These are phyloP conservation scores for Schizopygopsis malacanthus DNA, from an alignment of 2,797 vertebrate species.

Conservation along the genomic window DNA sequence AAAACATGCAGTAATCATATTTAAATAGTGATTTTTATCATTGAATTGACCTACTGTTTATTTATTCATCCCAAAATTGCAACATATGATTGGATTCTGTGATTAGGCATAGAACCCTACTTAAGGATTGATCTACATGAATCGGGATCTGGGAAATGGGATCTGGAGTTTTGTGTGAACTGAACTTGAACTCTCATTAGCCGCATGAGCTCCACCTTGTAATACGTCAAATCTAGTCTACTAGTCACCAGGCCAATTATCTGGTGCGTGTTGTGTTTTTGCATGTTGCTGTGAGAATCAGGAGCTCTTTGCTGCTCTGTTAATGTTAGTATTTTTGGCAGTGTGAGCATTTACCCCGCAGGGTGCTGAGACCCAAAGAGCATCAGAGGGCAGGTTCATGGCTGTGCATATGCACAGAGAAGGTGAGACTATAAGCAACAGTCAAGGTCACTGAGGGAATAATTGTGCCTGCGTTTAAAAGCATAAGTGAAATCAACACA, in stretches of 20 bases:
- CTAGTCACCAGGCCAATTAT: background rate
- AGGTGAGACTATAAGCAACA: slow-evolving; percentile 6
- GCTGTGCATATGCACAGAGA: slow-evolving; percentile 44
- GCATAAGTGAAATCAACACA: background rate
- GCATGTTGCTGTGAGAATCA: slow-evolving; percentile 25
- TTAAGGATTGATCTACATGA: background rate
- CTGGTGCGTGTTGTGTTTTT: background rate
- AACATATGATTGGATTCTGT: background rate
- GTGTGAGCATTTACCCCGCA: slow-evolving; percentile 20
- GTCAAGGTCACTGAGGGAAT: slow-evolving; percentile 32
- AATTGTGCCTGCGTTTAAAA: slow-evolving; percentile 1
- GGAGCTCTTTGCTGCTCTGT: slow-evolving; percentile 2
- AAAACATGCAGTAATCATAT: background rate
- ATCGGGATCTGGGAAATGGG: background rate
- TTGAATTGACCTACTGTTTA: background rate
- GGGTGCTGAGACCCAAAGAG: slow-evolving; percentile 26
- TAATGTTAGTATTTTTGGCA: slow-evolving; percentile 33
- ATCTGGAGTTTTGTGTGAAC: background rate
- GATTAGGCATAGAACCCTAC: background rate
- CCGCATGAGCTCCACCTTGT: background rate
- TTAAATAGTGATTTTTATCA: background rate
- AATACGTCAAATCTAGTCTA: background rate
- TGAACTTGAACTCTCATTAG: background rate
- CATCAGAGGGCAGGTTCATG: slow-evolving; percentile 43
- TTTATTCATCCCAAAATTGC: background rate